phyloP scores from a whole-genome alignment of 1,140 invertebrate genomes.

The Diorhabda carinulata region DNA sequence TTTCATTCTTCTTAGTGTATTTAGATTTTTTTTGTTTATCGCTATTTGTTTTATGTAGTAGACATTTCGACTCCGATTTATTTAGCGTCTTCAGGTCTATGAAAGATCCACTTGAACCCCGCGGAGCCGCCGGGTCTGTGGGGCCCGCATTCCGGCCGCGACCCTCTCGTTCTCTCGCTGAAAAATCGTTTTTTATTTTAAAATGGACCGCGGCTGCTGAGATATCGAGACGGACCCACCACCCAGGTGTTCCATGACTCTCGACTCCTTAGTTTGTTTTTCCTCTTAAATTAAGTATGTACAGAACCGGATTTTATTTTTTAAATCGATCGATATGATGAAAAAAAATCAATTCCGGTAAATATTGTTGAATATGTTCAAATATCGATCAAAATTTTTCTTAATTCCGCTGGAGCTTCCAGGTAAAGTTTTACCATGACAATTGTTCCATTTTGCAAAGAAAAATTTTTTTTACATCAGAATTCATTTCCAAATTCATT shows the following conservation, averaged over 20 bases:
- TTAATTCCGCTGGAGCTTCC: too few relatives aligned
- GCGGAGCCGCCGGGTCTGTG: constrained; percentile 17
- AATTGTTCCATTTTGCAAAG: too few relatives aligned
- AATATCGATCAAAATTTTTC: too few relatives aligned
- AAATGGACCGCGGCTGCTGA: not conserved
- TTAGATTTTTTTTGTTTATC: not conserved
- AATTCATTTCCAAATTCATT: too few relatives aligned
- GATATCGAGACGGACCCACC: constrained; percentile 19
- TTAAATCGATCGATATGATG: too few relatives aligned
- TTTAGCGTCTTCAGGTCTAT: constrained; percentile 16
- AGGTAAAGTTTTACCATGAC: too few relatives aligned
- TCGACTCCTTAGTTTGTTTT: constrained; percentile 39
- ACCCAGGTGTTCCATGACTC: constrained; percentile 47
- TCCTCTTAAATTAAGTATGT: constrained; percentile 33
- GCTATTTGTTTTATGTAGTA: not conserved
- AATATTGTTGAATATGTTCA: too few relatives aligned
- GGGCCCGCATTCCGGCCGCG: constrained; percentile 11
- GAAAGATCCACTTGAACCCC: constrained; percentile 3
- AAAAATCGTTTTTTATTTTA: constrained; percentile 11
- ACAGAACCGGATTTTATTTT: not conserved
- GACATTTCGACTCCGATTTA: not conserved
- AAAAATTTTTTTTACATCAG: too few relatives aligned
- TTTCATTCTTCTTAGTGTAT: not conserved
- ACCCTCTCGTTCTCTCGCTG: not conserved
- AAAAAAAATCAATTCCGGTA: too few relatives aligned